phyloP scores from a whole-genome alignment of 2,888 invertebrate genomes.

The Ochropleura plecta region DNA sequence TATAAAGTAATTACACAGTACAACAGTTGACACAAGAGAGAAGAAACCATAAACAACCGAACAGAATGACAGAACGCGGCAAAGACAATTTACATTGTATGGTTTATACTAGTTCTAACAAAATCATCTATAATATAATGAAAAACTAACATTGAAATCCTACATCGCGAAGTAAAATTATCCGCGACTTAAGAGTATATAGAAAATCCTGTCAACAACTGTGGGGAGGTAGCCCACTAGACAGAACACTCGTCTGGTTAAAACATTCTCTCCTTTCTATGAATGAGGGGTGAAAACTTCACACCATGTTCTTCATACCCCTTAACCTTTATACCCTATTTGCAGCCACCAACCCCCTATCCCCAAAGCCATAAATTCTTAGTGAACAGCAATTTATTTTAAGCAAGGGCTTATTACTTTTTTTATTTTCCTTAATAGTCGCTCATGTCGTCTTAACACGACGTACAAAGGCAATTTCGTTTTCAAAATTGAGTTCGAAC shows the following conservation, averaged over 20 bases:
- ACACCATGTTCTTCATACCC: background rate
- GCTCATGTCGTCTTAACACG: conserved; percentile 16
- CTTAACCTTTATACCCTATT: too few species aligned
- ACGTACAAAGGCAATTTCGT: conserved; percentile 33
- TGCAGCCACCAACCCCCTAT: conserved; percentile 2
- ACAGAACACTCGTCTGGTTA: background rate
- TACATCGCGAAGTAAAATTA: too few species aligned
- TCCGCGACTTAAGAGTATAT: too few species aligned
- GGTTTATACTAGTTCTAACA: too few species aligned
- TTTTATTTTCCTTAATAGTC: conserved; percentile 28
- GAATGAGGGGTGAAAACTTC: background rate
- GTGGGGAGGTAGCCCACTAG: too few species aligned
- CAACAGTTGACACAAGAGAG: too few species aligned
- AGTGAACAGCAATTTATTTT: conserved; percentile 23
- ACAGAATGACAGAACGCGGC: too few species aligned
- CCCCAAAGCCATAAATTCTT: conserved; percentile 5
- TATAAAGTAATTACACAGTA: too few species aligned
- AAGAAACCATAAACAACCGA: too few species aligned
- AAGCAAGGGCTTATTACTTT: conserved; percentile 37
- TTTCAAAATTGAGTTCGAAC: conserved; percentile 28
- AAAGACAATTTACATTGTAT: too few species aligned
- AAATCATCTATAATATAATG: too few species aligned
- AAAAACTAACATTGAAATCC: too few species aligned
- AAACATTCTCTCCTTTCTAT: background rate
- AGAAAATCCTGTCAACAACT: background rate